Conservation (phyloP, 2,888 invertebrate genomes). For the Drosophila incognita region DNA sequence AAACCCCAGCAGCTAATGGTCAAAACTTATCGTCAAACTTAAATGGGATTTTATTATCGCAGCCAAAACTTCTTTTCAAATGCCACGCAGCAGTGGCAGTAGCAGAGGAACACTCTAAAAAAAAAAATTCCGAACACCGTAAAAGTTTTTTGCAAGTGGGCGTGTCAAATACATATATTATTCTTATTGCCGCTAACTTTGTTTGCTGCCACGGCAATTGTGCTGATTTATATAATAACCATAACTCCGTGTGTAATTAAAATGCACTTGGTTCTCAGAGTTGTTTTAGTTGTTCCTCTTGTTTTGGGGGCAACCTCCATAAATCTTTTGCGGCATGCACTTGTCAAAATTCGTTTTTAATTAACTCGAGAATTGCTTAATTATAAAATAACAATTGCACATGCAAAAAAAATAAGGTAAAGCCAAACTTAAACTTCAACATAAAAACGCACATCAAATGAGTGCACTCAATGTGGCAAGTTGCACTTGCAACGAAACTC, state of each 20-base stretch:
- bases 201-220: slow-evolving; percentile 51
- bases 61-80: slow-evolving; percentile 74
- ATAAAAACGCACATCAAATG: slow-evolving; percentile 47
- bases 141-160: slow-evolving; percentile 38
- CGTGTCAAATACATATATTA: slow-evolving; percentile 39
- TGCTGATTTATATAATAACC: slow-evolving; percentile 70
- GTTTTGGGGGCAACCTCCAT: slow-evolving; percentile 64
- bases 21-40: slow-evolving; percentile 79
- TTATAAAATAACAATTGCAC: slow-evolving; percentile 59
- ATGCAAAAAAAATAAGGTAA: neutral
- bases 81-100: slow-evolving; percentile 30
- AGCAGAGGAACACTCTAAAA: neutral
- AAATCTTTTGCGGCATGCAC: slow-evolving; percentile 54
- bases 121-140: slow-evolving; percentile 19
- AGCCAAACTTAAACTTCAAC: neutral
- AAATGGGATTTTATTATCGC: slow-evolving; percentile 80
- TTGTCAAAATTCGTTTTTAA: slow-evolving; percentile 68
- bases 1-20: slow-evolving; percentile 66
- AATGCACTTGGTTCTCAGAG: slow-evolving; percentile 61
- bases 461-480: slow-evolving; percentile 41
- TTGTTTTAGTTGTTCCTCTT: slow-evolving; percentile 31
- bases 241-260: slow-evolving; percentile 62
- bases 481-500: slow-evolving; percentile 23
- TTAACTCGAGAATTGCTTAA: slow-evolving; percentile 69
- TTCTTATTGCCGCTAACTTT: slow-evolving; percentile 23